These are phyloP conservation scores for Eupithecia insigniata DNA, from an alignment of 2,888 invertebrate species.

Conservation along the genomic window DNA sequence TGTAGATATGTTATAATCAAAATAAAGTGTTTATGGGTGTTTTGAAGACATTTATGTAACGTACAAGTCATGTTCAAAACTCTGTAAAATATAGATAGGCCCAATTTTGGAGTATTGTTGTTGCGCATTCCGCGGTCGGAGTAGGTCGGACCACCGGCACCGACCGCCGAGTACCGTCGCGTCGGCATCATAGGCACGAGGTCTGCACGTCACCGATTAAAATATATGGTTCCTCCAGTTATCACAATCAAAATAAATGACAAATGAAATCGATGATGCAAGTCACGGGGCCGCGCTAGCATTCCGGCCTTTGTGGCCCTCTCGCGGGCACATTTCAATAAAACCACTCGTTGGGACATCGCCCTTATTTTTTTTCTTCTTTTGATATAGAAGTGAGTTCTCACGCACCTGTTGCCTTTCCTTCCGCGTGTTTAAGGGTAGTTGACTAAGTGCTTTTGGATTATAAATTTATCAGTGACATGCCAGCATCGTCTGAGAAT, in stretches of 20 bases:
- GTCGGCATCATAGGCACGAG: constrained; percentile 21
- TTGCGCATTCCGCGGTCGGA: not conserved
- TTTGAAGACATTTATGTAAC: not conserved
- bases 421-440: not conserved
- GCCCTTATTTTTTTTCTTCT: constrained; percentile 63
- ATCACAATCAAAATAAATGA: constrained; percentile 85
- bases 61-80: not conserved
- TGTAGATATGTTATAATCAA: not conserved
- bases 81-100: not conserved
- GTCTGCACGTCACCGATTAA: constrained; percentile 50
- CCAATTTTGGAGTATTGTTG: not conserved
- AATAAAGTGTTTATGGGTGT: not conserved
- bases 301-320: constrained; percentile 71
- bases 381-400: constrained; percentile 61
- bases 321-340: constrained; percentile 75
- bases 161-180: not conserved
- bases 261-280: constrained; percentile 82
- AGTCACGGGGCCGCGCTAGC: constrained; percentile 69
- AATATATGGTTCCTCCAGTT: constrained; percentile 65
- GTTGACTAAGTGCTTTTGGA: not conserved
- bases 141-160: not conserved
- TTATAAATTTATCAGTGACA: not conserved
- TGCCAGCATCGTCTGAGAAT: not conserved
- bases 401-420: constrained; percentile 74
- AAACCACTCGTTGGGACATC: constrained; percentile 73